These are phyloP conservation scores for Lipotes vexillifer DNA, from an alignment of 2,113 vertebrate genomes.

Conservation along the genomic window DNA sequence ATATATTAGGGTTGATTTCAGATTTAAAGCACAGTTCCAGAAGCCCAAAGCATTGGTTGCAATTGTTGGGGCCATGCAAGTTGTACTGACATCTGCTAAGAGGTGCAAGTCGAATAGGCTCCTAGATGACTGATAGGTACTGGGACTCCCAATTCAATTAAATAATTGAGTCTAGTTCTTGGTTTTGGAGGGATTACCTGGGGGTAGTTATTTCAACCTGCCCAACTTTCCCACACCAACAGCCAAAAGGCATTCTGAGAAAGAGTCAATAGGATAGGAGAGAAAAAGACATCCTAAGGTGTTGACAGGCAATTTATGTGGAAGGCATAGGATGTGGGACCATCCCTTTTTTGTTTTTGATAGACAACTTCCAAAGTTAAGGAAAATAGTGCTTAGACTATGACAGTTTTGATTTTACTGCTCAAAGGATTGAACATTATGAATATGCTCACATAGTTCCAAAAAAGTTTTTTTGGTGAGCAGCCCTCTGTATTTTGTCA, in stretches of 20 bases:
- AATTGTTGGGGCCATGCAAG: neutral
- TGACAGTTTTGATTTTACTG: neutral
- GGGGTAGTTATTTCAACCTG: neutral
- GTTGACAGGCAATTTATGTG: neutral
- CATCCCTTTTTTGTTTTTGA: neutral
- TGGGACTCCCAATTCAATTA: neutral
- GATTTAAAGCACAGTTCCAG: neutral
- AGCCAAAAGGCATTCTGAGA: neutral
- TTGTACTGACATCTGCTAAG: neutral
- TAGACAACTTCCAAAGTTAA: neutral
- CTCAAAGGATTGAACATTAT: neutral
- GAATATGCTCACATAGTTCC: neutral
- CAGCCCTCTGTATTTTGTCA: neutral
- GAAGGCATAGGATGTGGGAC: too few species aligned
- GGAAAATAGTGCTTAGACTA: neutral
- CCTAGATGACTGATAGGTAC: neutral
- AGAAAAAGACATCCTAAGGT: neutral
- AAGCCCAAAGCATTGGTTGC: neutral
- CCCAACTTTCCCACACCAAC: neutral
- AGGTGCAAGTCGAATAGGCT: neutral
- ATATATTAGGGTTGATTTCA: neutral
- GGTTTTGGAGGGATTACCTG: neutral
- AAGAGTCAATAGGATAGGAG: neutral
- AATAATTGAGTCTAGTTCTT: neutral
- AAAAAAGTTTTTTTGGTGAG: neutral